These are phyloP conservation scores for Pelodytes ibericus DNA, from an alignment of 2,797 vertebrate genomes.

Conservation along the genomic window DNA sequence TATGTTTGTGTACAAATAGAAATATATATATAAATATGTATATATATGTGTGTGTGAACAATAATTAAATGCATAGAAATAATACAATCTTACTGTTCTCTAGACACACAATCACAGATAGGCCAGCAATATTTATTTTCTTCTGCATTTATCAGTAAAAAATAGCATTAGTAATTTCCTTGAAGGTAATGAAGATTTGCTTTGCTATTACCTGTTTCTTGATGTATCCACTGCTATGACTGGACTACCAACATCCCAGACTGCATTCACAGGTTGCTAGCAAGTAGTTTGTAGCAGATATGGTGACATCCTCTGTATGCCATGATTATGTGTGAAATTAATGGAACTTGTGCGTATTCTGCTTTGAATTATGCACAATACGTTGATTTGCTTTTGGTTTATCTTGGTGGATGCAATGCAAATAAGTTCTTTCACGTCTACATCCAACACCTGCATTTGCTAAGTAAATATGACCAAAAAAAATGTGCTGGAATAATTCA, in stretches of 20 bases:
- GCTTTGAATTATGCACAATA: conserved; percentile 43
- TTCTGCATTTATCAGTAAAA: too few species aligned
- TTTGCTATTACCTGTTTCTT: neutral
- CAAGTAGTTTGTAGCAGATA: conserved; percentile 59
- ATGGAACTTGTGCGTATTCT: conserved; percentile 12
- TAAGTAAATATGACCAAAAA: conserved; percentile 53
- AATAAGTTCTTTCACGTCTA: conserved; percentile 44
- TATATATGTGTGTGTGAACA: neutral
- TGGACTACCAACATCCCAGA: conserved; percentile 1
- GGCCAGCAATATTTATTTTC: too few species aligned
- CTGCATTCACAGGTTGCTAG: conserved; percentile 58
- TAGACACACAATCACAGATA: too few species aligned
- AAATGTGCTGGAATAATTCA: conserved; percentile 53
- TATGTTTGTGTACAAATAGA: too few species aligned
- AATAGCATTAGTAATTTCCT: neutral
- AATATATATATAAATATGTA: too few species aligned
- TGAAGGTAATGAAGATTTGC: neutral
- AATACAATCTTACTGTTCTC: too few species aligned
- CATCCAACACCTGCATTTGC: conserved; percentile 54
- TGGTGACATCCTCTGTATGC: conserved; percentile 53
- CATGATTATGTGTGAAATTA: conserved; percentile 59
- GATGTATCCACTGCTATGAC: neutral
- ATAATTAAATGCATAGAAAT: neutral
- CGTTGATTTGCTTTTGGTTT: conserved; percentile 58
- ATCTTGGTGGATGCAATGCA: conserved; percentile 55